A percentile compares a stretch with the other conserved stretches of the same genome.
These are phyloP conservation scores for Colinus virginianus DNA, from an alignment of 2,113 vertebrate species.

Conservation along the genomic window DNA sequence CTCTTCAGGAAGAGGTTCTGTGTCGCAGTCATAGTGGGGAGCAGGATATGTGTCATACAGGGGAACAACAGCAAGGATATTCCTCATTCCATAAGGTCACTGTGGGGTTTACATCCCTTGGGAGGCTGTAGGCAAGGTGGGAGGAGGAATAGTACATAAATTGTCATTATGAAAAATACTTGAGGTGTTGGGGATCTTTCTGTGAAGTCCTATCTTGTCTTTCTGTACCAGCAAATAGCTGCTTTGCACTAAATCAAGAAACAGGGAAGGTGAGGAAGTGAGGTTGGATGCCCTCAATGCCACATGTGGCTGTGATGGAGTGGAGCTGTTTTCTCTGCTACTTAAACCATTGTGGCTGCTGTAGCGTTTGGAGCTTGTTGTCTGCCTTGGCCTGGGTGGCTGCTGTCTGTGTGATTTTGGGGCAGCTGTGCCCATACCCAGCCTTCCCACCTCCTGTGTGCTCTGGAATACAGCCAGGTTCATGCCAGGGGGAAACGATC, in stretches of 20 bases:
- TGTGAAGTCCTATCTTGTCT: neutral
- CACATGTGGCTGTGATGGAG: rapidly evolving
- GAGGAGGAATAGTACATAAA: neutral
- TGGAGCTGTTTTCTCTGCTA: neutral
- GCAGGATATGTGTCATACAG: neutral
- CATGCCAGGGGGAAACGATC: neutral
- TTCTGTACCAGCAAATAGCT: neutral
- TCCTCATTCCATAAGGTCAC: neutral
- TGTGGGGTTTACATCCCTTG: neutral
- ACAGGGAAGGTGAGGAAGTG: neutral
- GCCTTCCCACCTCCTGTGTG: rapidly evolving
- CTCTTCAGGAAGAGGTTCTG: neutral
- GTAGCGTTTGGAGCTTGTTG: neutral
- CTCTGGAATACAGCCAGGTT: neutral
- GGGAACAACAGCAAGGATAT: neutral
- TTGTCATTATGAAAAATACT: neutral
- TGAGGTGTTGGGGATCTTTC: neutral
- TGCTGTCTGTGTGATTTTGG: neutral
- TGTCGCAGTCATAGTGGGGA: neutral
- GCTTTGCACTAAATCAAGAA: neutral
- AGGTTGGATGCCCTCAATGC: neutral
- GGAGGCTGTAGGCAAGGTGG: neutral
- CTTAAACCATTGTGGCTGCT: rapidly evolving
- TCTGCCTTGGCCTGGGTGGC: neutral
- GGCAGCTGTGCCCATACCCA: neutral